A percentile compares a stretch with the other conserved stretches of the same genome.
Evolutionary conservation across 2,888 invertebrate genomes (phyloP).

Genomic region (Sphecodes monilicornis): DNA sequence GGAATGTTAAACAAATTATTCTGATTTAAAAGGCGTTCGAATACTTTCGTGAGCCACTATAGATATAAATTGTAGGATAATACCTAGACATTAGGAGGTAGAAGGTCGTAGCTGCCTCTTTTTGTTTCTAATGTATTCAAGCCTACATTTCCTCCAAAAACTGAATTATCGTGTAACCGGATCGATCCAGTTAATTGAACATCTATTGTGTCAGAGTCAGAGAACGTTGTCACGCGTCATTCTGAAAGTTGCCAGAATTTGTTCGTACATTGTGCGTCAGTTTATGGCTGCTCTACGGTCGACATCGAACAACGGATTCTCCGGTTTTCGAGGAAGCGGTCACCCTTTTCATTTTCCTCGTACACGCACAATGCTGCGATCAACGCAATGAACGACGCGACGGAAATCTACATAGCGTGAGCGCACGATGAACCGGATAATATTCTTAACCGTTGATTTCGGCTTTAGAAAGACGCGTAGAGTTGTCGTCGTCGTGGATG

Average conservation of each 20-base stretch:
- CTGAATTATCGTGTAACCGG: neutral
- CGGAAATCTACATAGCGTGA: slow-evolving; percentile 43
- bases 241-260: neutral
- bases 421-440: slow-evolving; percentile 64
- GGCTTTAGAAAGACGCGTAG: slow-evolving; percentile 47
- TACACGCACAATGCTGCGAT: slow-evolving; percentile 32
- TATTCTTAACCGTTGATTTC: slow-evolving; percentile 59
- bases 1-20: no score
- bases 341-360: neutral
- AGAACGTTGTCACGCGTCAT: neutral
- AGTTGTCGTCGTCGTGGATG: slow-evolving; percentile 38
- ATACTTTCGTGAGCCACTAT: no score
- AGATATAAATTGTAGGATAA: no score
- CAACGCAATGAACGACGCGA: slow-evolving; percentile 13
- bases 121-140: neutral
- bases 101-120: no score
- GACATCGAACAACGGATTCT: neutral
- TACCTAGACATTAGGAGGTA: no score
- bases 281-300: neutral
- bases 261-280: neutral
- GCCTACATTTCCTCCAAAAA: neutral
- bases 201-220: neutral
- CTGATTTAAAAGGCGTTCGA: no score
- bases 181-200: neutral
- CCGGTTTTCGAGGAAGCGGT: neutral